Percentiles rank a stretch among this genome's conserved stretches.
Evolutionary conservation across 1,140 invertebrate species (phyloP).

Genomic region (Leptonema lineaticorne): DNA sequence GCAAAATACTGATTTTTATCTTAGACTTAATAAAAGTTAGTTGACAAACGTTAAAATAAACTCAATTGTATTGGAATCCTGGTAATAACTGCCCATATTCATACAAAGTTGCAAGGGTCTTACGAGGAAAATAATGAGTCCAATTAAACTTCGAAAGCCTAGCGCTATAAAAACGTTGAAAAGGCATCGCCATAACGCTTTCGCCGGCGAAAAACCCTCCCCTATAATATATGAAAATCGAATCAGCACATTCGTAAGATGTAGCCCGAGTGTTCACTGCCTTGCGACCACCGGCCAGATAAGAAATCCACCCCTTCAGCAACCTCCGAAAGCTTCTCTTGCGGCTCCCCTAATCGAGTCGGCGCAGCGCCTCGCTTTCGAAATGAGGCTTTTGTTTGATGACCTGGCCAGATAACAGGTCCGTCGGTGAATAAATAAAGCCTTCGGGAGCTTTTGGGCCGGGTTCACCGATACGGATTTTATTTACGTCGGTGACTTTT

Average conservation of each 20-base stretch:
- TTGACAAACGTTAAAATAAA: no score
- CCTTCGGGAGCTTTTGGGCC: conserved; percentile 10
- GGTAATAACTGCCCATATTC: no score
- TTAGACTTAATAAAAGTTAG: no score
- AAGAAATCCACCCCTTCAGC: conserved; percentile 17
- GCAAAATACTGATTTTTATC: no score
- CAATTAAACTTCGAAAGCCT: conserved; percentile 16
- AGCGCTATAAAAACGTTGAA: conserved; percentile 14
- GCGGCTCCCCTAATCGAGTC: conserved; percentile 37
- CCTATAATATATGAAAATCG: conserved; percentile 34
- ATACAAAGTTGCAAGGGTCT: no score
- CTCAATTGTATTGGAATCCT: no score
- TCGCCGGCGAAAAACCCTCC: background rate
- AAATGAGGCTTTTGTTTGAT: conserved; percentile 40
- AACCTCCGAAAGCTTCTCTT: background rate
- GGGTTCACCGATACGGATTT: background rate
- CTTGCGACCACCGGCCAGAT: conserved; percentile 25
- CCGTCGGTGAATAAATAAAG: conserved; percentile 40
- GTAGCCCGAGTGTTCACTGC: background rate
- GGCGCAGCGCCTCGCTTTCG: conserved; percentile 30
- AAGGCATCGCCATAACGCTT: background rate
- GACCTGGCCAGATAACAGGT: conserved; percentile 39
- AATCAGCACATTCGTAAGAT: conserved; percentile 31
- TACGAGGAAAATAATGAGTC: background rate
- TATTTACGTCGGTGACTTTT: background rate